Evolutionary conservation across 2,888 invertebrate genomes (phyloP).

Genomic region (Aricia artaxerxes): DNA sequence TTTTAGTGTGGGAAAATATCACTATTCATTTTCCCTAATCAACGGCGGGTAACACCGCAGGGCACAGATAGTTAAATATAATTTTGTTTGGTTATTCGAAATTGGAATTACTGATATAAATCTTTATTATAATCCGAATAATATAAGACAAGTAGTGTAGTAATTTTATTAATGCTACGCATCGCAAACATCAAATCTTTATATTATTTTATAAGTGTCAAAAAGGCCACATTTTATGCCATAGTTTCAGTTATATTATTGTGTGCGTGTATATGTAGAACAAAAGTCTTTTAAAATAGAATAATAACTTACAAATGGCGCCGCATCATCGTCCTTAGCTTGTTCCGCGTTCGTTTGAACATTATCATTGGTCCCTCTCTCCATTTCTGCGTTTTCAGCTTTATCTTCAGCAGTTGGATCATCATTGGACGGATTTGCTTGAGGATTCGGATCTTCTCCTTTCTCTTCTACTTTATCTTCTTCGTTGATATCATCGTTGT

Average conservation of each 20-base stretch:
- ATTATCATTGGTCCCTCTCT: constrained; percentile 70
- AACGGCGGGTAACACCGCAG: too few species aligned
- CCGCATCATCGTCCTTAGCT: constrained; percentile 67
- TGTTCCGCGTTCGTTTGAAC: constrained; percentile 74
- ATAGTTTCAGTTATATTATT: neutral
- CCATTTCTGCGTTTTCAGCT: constrained; percentile 74
- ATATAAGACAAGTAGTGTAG: too few species aligned
- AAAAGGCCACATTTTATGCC: neutral
- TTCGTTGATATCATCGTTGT: constrained; percentile 65
- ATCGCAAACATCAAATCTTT: too few species aligned
- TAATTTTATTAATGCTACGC: too few species aligned
- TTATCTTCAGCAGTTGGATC: constrained; percentile 73
- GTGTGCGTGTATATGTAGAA: neutral
- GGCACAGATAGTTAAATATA: too few species aligned
- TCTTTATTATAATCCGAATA: too few species aligned
- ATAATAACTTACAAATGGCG: constrained; percentile 61
- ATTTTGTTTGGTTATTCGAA: too few species aligned
- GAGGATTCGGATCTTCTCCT: constrained; percentile 71
- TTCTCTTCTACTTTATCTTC: constrained; percentile 69
- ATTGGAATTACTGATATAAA: too few species aligned
- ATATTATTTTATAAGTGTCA: too few species aligned
- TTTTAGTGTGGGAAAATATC: too few species aligned
- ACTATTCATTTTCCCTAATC: too few species aligned
- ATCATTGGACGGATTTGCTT: constrained; percentile 73
- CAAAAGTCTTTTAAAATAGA: neutral